Evolutionary conservation across 2,888 invertebrate genomes (phyloP).

Genomic region (Eupithecia dodoneata): DNA sequence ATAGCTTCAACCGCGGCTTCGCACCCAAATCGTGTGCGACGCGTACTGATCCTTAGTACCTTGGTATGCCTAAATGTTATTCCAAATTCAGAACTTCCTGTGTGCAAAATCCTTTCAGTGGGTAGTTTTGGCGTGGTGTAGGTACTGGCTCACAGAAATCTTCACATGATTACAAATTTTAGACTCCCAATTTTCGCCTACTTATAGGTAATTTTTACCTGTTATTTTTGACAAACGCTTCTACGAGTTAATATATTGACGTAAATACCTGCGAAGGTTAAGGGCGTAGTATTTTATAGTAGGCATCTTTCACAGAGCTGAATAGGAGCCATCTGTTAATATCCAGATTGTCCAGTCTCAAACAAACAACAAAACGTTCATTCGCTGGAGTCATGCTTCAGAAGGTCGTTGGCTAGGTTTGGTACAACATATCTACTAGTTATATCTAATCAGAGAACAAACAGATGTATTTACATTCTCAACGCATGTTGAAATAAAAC

Average conservation of each 20-base stretch:
- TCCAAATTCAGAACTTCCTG: background rate
- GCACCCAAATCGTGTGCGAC: too few species aligned
- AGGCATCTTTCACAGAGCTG: background rate
- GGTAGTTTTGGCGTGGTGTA: background rate
- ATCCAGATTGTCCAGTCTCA: background rate
- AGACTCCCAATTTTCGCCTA: background rate
- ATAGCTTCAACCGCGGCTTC: too few species aligned
- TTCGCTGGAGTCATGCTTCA: background rate
- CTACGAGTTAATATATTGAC: background rate
- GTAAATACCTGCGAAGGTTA: constrained; percentile 8
- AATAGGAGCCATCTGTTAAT: constrained; percentile 1
- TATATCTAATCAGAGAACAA: constrained; percentile 26
- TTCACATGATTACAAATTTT: background rate
- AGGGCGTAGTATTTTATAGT: background rate
- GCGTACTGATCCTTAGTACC: too few species aligned
- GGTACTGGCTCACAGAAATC: background rate
- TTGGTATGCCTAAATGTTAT: too few species aligned
- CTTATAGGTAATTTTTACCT: background rate
- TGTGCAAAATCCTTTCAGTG: background rate
- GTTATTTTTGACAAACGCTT: background rate
- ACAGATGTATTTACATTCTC: constrained; percentile 25
- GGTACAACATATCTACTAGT: background rate
- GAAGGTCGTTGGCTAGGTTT: constrained; percentile 21
- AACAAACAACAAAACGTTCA: background rate
- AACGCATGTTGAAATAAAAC: constrained; percentile 27